Percentiles rank a stretch among this genome's conserved stretches.
phyloP scores from a whole-genome alignment of 2,113 vertebrate genomes.

The Smithornis capensis region DNA sequence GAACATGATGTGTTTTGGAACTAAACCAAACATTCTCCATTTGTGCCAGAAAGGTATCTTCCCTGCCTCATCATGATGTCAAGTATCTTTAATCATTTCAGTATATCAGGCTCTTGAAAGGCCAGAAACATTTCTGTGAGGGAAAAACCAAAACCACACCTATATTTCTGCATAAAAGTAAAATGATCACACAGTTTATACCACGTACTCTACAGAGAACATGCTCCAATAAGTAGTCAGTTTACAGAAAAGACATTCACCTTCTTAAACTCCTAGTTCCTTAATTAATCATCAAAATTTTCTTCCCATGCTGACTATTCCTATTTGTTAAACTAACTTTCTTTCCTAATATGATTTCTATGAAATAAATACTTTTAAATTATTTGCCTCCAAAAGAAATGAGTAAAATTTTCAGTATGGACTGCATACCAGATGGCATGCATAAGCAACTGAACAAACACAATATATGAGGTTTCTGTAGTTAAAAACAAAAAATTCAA shows the following conservation, averaged over 20 bases:
- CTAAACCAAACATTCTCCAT: not conserved
- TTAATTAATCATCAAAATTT: not conserved
- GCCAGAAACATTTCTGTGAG: not conserved
- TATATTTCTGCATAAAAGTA: not conserved
- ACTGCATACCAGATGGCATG: not conserved
- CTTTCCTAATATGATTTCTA: not conserved
- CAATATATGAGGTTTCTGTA: not conserved
- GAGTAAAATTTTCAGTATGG: not conserved
- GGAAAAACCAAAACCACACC: not conserved
- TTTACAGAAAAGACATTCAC: not conserved
- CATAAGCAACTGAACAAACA: not conserved
- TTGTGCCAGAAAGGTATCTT: not conserved
- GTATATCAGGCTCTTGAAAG: not conserved
- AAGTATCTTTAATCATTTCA: not conserved
- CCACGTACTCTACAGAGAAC: not conserved
- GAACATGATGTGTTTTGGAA: not conserved
- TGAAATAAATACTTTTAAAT: not conserved
- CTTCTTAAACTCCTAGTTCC: not conserved
- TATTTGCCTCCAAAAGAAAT: not conserved
- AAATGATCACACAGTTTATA: not conserved
- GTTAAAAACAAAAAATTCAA: not conserved
- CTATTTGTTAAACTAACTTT: not conserved
- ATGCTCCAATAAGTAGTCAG: not conserved
- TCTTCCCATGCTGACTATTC: not conserved
- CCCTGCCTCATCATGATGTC: not conserved